These are phyloP conservation scores for Riparia riparia DNA, from an alignment of 2,113 vertebrate genomes.

Conservation along the genomic window DNA sequence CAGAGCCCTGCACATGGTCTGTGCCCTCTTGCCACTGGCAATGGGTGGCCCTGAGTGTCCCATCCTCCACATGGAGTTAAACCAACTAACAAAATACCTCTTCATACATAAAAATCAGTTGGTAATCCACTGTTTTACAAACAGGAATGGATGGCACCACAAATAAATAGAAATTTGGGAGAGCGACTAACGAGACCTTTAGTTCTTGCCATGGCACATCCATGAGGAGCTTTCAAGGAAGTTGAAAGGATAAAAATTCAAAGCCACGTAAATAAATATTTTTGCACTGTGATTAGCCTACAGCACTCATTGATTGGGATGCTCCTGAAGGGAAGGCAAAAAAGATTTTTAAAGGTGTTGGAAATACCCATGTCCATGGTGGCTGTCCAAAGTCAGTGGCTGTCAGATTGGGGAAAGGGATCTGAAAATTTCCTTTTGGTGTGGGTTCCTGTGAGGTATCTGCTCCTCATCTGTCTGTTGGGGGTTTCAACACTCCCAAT, in stretches of 20 bases:
- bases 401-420: neutral
- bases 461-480: rapidly evolving
- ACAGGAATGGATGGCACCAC: neutral
- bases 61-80: neutral
- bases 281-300: neutral
- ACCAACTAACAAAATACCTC: neutral
- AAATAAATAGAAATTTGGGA: neutral
- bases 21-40: too few species aligned
- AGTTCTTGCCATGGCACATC: neutral
- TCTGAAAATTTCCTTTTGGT: neutral
- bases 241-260: neutral
- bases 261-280: neutral
- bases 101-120: neutral
- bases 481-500: neutral
- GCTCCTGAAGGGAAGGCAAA: neutral
- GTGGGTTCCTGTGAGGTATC: neutral
- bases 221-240: neutral
- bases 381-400: neutral
- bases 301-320: neutral
- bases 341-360: neutral
- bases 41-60: neutral
- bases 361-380: neutral
- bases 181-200: neutral
- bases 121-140: neutral
- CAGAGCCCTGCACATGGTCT: neutral